A percentile compares a stretch with the other conserved stretches of the same genome.
Conservation (phyloP, 2,113 vertebrate genomes). For the Rhinopithecus roxellana region DNA sequence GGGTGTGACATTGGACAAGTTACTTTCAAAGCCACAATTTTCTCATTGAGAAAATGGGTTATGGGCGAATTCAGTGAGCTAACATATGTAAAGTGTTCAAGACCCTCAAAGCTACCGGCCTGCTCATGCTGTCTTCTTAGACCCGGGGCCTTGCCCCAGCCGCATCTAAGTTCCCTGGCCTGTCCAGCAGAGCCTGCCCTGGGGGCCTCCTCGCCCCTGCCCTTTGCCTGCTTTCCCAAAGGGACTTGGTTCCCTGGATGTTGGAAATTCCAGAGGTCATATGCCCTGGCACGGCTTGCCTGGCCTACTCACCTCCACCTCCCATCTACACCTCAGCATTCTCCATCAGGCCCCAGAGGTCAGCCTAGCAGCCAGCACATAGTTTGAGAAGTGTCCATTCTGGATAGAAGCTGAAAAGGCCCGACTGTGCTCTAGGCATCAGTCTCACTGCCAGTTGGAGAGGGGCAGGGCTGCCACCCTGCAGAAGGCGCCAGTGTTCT, state of each 20-base stretch:
- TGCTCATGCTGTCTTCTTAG: not conserved
- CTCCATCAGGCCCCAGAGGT: not conserved
- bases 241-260: not conserved
- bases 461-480: not conserved
- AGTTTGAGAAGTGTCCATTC: not conserved
- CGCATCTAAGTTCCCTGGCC: not conserved
- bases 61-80: not conserved
- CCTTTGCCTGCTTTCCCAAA: not conserved
- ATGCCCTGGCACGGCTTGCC: too few species aligned
- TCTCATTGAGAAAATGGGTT: not conserved
- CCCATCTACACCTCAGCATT: not conserved
- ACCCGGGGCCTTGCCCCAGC: not conserved
- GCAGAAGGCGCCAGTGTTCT: not conserved
- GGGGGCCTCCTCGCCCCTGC: not conserved
- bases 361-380: not conserved
- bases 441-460: not conserved
- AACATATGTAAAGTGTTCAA: not conserved
- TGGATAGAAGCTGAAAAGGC: not conserved
- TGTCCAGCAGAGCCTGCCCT: not conserved
- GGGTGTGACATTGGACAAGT: not conserved
- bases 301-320: not conserved
- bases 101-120: not conserved
- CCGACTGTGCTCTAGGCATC: fast-evolving
- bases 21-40: not conserved
- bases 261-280: not conserved